phyloP scores from a whole-genome alignment of 1,140 invertebrate species.

The Drosophila tropicalis region DNA sequence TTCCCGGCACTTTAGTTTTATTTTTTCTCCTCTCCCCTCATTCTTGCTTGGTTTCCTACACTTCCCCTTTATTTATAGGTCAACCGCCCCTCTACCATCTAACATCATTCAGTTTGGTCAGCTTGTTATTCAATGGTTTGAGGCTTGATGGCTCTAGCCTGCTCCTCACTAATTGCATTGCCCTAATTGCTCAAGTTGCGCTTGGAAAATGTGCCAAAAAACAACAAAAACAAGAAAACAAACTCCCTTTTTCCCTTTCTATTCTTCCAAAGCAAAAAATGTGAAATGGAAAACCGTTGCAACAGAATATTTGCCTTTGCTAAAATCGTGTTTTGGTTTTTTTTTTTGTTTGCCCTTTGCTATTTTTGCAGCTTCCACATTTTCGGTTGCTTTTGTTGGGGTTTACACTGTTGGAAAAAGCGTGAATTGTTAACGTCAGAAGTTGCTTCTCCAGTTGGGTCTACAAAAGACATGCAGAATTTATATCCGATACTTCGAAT shows the following conservation, averaged over 20 bases:
- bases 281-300: not conserved
- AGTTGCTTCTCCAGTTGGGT: no score
- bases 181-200: slow-evolving; percentile 69
- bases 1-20: not conserved
- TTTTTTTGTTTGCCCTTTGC: not conserved
- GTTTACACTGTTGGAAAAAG: not conserved
- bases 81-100: not conserved
- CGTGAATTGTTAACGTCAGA: no score
- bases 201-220: slow-evolving; percentile 71
- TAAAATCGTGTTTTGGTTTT: not conserved
- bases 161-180: slow-evolving; percentile 71
- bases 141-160: slow-evolving; percentile 61
- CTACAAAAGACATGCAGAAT: no score
- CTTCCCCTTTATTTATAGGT: slow-evolving; percentile 1
- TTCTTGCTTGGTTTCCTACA: not conserved
- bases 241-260: no score
- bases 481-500: no score
- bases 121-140: slow-evolving; percentile 72
- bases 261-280: not conserved
- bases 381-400: slow-evolving; percentile 33
- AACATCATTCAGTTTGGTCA: slow-evolving; percentile 18
- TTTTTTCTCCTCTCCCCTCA: no score
- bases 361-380: slow-evolving; percentile 32
- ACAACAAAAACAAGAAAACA: slow-evolving; percentile 10
- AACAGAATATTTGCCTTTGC: not conserved